Evolutionary conservation across 2,888 invertebrate species (phyloP).

Genomic region (Lasioglossum leucozonium): DNA sequence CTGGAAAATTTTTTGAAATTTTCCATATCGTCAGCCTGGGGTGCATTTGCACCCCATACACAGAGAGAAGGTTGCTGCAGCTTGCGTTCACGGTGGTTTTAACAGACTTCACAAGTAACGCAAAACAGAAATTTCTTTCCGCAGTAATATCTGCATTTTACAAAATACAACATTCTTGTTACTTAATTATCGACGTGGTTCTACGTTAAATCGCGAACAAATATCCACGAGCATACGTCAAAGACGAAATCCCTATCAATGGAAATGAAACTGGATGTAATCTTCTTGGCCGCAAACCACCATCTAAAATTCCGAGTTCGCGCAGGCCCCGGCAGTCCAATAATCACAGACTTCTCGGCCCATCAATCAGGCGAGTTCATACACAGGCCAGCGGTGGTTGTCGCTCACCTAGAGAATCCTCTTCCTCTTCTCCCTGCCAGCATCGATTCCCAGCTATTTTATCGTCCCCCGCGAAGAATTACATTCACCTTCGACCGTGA

Average conservation of each 20-base stretch:
- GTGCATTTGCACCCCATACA: no score
- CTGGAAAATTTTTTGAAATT: no score
- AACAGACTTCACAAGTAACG: background rate
- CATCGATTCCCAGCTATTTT: conserved; percentile 11
- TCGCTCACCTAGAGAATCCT: background rate
- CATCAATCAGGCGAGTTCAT: conserved; percentile 39
- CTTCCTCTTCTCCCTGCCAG: background rate
- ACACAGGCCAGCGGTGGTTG: background rate
- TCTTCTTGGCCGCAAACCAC: background rate
- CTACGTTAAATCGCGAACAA: background rate
- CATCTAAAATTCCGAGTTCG: background rate
- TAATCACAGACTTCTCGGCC: conserved; percentile 44
- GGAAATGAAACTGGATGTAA: background rate
- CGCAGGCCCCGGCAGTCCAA: background rate
- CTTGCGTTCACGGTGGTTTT: background rate
- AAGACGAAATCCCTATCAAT: background rate
- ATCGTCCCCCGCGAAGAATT: conserved; percentile 17
- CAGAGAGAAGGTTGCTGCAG: no score
- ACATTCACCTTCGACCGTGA: conserved; percentile 31
- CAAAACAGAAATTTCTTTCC: background rate
- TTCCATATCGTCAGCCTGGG: no score
- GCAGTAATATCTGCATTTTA: background rate
- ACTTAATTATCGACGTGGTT: background rate
- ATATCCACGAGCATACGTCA: background rate
- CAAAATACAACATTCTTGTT: background rate